phyloP scores from a whole-genome alignment of 2,888 invertebrate species.

The Thera britannica region DNA sequence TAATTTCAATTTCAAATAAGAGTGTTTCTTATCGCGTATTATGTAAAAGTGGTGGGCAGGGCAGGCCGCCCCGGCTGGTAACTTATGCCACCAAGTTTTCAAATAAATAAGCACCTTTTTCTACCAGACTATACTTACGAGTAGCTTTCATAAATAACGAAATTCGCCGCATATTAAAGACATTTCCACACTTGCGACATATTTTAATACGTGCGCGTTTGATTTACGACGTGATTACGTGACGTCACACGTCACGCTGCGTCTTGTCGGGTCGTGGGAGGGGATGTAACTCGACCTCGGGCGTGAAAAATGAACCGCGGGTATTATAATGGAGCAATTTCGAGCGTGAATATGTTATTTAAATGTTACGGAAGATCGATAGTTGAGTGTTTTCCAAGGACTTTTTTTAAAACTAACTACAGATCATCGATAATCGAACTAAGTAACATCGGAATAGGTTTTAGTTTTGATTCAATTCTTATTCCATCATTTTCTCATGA shows the following conservation, averaged over 20 bases:
- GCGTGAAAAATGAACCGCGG: constrained; percentile 28
- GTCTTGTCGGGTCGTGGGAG: neutral
- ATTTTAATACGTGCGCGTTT: constrained; percentile 44
- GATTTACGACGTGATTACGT: constrained; percentile 54
- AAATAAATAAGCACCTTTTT: neutral
- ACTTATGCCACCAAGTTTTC: neutral
- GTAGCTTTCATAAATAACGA: neutral
- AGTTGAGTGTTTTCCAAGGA: too few relatives aligned
- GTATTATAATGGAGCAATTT: constrained; percentile 21
- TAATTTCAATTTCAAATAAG: constrained; percentile 6
- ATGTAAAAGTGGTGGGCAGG: constrained; percentile 4
- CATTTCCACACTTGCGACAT: constrained; percentile 29
- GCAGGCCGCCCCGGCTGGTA: neutral
- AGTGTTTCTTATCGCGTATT: constrained; percentile 1
- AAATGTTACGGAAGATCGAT: neutral
- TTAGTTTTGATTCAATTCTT: too few relatives aligned
- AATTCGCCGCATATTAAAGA: constrained; percentile 13
- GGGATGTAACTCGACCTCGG: constrained; percentile 10
- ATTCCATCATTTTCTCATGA: too few relatives aligned
- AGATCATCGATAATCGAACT: too few relatives aligned
- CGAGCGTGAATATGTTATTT: constrained; percentile 22
- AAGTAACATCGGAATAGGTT: too few relatives aligned
- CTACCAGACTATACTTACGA: neutral
- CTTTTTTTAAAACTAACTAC: too few relatives aligned
- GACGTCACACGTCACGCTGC: constrained; percentile 27